Evolutionary conservation across 37 sponge, comb jelly and placozoan species (phyloP), one percentile per base, ranked within the genome.

Genomic region (Haliclona indistincta): DNA sequence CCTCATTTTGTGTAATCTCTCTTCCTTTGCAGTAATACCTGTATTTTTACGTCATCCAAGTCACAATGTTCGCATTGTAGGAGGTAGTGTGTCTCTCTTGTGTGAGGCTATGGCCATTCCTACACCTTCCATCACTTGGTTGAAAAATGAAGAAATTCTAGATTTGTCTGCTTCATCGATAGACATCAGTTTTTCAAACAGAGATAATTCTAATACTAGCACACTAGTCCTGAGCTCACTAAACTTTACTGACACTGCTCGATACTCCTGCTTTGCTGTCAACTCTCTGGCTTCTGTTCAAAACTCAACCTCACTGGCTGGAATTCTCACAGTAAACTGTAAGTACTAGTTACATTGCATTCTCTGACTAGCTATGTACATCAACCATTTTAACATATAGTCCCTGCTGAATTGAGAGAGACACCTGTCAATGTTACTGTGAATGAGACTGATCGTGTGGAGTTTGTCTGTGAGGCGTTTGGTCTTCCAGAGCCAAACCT

Each of bases 101-200:
- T 78, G 79, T 51, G 39, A 38, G 1, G 68, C 79, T 22, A 55
- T 22, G 29, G 79, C 67, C 49, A 37, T 33, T 33, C 79, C 79
- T 47, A 28, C 58, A 26, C 69, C 79, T 11, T 36, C 30, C 30
- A 67, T 78, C 39, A 44, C 40, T 17, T 78, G 79, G 79, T 68
- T 66, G 56, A 34, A 23, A 23, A n/a, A 78, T 52, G 79, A 47
- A 51, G 60, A 47, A 17, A 10, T 47, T 17, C 51, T 47, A 17
- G 51, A 47, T 15, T 8, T 37, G 29, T 19, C 41, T 74, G 43
- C 51, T 47, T 15, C 5, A 10, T 20, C 55, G 20, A 41, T 34
- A 3, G 11, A 56, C 55, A 15, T 47, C 15, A 47, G 13, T 17
- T 47, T 47, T 47, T 17, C 13, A 17, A 47, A 10, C 10, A 15